phyloP scores from a whole-genome alignment of 2,888 invertebrate species.

The Morpho deidamia region DNA sequence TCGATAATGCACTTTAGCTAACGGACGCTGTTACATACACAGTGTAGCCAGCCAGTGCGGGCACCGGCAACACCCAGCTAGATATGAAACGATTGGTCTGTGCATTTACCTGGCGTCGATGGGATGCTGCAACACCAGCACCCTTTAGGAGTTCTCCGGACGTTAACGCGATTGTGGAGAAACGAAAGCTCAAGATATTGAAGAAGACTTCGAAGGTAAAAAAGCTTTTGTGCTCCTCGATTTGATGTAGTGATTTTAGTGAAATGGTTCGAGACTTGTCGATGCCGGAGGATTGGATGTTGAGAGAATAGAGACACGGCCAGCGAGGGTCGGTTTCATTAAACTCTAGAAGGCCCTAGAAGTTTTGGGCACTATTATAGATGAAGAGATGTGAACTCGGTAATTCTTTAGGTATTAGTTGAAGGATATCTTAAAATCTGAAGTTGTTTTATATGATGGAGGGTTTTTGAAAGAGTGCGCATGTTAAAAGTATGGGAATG shows the following conservation, averaged over 20 bases:
- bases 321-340: no score
- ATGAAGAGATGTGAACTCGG: background rate
- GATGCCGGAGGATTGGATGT: background rate
- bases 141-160: conserved; percentile 49
- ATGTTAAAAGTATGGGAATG: conserved; percentile 9
- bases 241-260: conserved; percentile 7
- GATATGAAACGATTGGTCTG: conserved; percentile 16
- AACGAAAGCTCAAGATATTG: conserved; percentile 18
- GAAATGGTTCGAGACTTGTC: conserved; percentile 3
- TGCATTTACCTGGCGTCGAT: conserved; percentile 59
- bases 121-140: conserved; percentile 68
- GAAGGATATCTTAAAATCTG: no score
- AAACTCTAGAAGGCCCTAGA: background rate
- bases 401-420: background rate
- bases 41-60: conserved; percentile 10
- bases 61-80: conserved; percentile 14
- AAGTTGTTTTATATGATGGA: background rate
- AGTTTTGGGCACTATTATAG: background rate
- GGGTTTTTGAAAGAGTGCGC: conserved; percentile 4
- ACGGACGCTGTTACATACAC: background rate
- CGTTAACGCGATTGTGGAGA: conserved; percentile 32
- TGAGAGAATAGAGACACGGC: no score
- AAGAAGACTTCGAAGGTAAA: conserved; percentile 14
- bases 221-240: conserved; percentile 13
- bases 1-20: conserved; percentile 5